Evolutionary conservation across 2,113 vertebrate genomes (phyloP).

Genomic region (Ginglymostoma cirratum): DNA sequence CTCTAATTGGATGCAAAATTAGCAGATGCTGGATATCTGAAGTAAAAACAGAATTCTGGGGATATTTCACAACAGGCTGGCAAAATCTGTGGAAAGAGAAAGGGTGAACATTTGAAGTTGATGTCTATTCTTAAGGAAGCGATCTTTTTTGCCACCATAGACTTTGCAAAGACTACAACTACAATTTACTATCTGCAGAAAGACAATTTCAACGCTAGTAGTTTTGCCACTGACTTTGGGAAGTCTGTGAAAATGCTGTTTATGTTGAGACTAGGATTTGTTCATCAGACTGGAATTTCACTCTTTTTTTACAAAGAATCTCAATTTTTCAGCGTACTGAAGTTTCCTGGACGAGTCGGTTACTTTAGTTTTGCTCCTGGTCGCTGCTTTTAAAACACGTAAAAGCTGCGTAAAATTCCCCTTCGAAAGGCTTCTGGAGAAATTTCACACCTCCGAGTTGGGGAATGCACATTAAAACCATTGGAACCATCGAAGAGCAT

Average conservation of each 20-base stretch:
- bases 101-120: background rate
- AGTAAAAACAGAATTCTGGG: background rate
- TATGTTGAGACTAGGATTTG: background rate
- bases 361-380: background rate
- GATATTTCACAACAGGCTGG: background rate
- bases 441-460: background rate
- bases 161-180: background rate
- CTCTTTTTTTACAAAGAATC: background rate
- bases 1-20: background rate
- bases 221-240: background rate
- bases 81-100: background rate
- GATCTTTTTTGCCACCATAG: background rate
- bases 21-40: background rate
- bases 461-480: background rate
- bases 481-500: background rate
- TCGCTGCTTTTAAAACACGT: background rate
- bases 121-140: background rate
- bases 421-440: background rate
- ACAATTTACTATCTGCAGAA: background rate
- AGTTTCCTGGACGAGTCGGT: background rate
- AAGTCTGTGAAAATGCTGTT: background rate
- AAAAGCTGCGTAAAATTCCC: background rate
- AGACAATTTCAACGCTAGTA: background rate
- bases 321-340: background rate
- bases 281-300: background rate